Conservation (phyloP, 2,797 vertebrate genomes). For the Pempheris klunzingeri region DNA sequence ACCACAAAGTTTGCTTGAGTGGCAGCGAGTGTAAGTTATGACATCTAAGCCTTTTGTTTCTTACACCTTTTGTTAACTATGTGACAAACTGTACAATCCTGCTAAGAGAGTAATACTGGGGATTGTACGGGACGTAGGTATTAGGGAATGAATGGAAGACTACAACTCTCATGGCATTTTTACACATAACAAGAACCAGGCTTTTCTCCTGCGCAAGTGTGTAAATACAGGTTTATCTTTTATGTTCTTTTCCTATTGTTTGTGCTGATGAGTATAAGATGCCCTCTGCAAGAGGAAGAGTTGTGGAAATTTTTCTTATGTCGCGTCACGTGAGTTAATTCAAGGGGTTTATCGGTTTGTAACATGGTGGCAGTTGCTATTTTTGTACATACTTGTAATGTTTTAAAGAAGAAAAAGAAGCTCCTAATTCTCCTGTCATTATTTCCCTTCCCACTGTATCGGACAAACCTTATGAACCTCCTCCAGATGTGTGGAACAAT, state of each 20-base stretch:
- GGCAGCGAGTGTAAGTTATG: slow-evolving; percentile 69
- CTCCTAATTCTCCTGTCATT: slow-evolving; percentile 42
- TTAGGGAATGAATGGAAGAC: slow-evolving; percentile 70
- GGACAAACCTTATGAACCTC: slow-evolving; percentile 27
- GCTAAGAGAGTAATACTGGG: slow-evolving; percentile 69
- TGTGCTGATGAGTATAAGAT: slow-evolving; percentile 32
- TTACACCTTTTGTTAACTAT: slow-evolving; percentile 76
- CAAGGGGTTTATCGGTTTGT: slow-evolving; percentile 64
- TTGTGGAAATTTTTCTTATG: slow-evolving; percentile 38
- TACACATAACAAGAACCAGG: slow-evolving; percentile 55
- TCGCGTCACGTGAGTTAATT: slow-evolving; percentile 41
- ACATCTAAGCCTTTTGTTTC: slow-evolving; percentile 68
- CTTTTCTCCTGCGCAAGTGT: slow-evolving; percentile 59
- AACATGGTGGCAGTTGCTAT: slow-evolving; percentile 63
- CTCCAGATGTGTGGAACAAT: slow-evolving; percentile 34
- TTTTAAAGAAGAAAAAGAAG: slow-evolving; percentile 53
- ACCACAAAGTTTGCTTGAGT: slow-evolving; percentile 64
- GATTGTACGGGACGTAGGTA: slow-evolving; percentile 76
- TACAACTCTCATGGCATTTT: slow-evolving; percentile 64
- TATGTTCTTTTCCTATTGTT: slow-evolving; percentile 44
- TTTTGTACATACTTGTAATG: slow-evolving; percentile 77
- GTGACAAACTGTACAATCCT: slow-evolving; percentile 79
- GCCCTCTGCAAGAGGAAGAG: slow-evolving; percentile 27
- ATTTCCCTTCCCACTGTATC: slow-evolving; percentile 6
- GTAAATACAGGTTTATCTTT: slow-evolving; percentile 69